Conservation (phyloP, 2,797 vertebrate genomes). For the Amniataba percoides region DNA sequence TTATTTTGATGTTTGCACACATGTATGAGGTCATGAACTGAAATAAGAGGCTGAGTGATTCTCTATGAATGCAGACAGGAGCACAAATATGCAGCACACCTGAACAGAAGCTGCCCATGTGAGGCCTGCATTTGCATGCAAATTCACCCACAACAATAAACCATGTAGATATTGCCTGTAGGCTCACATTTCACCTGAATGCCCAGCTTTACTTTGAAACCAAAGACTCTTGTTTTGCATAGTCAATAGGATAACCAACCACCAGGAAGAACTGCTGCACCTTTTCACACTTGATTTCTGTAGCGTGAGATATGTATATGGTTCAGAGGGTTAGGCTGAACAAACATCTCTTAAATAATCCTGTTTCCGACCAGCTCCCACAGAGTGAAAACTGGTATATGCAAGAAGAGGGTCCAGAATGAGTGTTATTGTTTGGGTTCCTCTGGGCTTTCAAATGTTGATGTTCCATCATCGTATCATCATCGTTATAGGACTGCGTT, state of each 20-base stretch:
- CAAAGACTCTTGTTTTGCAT: constrained; percentile 28
- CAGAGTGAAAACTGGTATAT: neutral
- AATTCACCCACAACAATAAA: constrained; percentile 51
- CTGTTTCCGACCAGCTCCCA: neutral
- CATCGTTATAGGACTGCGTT: neutral
- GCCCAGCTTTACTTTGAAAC: constrained; percentile 57
- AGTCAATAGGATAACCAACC: constrained; percentile 26
- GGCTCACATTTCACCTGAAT: constrained; percentile 56
- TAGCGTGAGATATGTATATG: neutral
- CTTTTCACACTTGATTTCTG: constrained; percentile 13
- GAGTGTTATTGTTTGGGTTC: neutral
- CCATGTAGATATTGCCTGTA: constrained; percentile 9
- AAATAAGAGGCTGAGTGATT: constrained; percentile 19
- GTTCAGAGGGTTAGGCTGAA: neutral
- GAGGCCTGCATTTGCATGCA: too few species aligned
- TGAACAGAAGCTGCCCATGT: too few species aligned
- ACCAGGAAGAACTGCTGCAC: constrained; percentile 1
- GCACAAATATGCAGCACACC: neutral
- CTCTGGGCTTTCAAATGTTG: neutral
- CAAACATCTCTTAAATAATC: constrained; percentile 9
- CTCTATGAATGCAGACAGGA: constrained; percentile 23
- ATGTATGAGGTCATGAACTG: too few species aligned
- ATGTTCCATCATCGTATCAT: neutral
- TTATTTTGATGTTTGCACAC: constrained; percentile 1
- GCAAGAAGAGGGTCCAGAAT: too few species aligned